These are phyloP conservation scores for Ditula angustiorana DNA, from an alignment of 2,888 invertebrate genomes.

Conservation along the genomic window DNA sequence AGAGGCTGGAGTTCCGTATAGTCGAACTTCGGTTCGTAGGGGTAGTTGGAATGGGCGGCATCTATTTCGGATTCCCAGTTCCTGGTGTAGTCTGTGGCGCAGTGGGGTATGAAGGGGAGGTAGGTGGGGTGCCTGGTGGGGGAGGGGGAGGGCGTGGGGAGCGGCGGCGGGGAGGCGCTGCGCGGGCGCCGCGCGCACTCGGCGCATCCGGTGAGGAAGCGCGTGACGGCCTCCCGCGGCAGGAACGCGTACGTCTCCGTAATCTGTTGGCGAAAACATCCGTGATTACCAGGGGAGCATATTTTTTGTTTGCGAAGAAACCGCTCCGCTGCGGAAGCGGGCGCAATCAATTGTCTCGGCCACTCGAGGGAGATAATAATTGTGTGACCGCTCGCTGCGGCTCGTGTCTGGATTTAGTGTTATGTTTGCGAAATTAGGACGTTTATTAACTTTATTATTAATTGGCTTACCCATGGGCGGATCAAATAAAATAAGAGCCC, in stretches of 20 bases:
- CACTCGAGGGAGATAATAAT: conserved; percentile 14
- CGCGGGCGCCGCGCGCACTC: conserved; percentile 94
- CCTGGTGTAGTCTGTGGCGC: conserved; percentile 76
- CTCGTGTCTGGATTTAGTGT: not conserved
- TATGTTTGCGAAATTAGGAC: not conserved
- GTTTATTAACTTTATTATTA: not conserved
- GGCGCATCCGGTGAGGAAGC: conserved; percentile 97
- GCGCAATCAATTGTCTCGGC: conserved; percentile 29
- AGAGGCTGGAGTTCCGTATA: conserved; percentile 75
- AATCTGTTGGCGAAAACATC: conserved; percentile 89
- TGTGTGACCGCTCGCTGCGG: not conserved
- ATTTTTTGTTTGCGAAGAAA: conserved; percentile 30
- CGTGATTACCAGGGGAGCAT: conserved; percentile 48
- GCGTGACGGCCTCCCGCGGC: conserved; percentile 97
- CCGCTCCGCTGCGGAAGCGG: conserved; percentile 16
- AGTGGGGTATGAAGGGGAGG: conserved; percentile 76
- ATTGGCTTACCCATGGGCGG: too few relatives aligned
- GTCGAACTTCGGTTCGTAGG: conserved; percentile 75
- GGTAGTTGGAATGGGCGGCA: conserved; percentile 75
- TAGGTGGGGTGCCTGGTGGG: conserved; percentile 78
- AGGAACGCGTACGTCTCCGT: conserved; percentile 98
- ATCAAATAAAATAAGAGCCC: too few relatives aligned
- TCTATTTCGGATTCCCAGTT: conserved; percentile 84
- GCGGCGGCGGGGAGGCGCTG: conserved; percentile 86
- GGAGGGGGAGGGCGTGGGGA: conserved; percentile 80